Evolutionary conservation across 2,888 invertebrate species (phyloP), one percentile per base, ranked within the genome.

Genomic region (Volucella inanis): DNA sequence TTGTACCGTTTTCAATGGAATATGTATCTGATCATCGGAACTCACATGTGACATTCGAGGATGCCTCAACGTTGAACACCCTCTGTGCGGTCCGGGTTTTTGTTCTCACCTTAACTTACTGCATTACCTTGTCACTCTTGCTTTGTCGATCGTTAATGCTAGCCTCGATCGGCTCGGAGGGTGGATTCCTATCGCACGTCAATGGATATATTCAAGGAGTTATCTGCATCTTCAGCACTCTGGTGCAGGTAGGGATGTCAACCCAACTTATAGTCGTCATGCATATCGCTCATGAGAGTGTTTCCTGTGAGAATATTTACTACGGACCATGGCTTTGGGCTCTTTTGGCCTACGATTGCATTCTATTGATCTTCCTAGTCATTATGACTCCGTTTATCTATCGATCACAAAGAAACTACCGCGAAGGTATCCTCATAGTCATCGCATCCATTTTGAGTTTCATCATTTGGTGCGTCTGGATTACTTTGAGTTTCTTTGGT

Each of bases 191-290:
- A 85, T 94, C 94, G 4, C 95, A 95, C 88, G 94, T 95, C 9
- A 94, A 95, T 86, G 96, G 96, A 3, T 94, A 95, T 50, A 93
- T 95, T 8, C 95, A 95, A 89, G 93, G 94, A 0, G 92, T 94
- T 14, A 93, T 95, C 87, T 93, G 94, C 74, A 92, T 95, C 57
- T 95, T 95, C 88, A 94, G 95, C 89, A 93, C 93, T 45, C 93
- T 94, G 0, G 94, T 95, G 0, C 94, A 95, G 90, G 90, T 93
- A 64, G 93, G 93, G 87, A 88, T 93, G 92, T 92, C 93, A 91
- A 88, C 93, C 22, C 93, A 93, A 89, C 83, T 93, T 84, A 82
- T 91, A 83, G 88, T 93, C 79, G 90, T 91, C 2, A 92, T 92
- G 92, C 90, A 92, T 54, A 92, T 92, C 18, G 92, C 92, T 75